phyloP scores from a whole-genome alignment of 2,888 invertebrate species.

The Cheilosia grossa region DNA sequence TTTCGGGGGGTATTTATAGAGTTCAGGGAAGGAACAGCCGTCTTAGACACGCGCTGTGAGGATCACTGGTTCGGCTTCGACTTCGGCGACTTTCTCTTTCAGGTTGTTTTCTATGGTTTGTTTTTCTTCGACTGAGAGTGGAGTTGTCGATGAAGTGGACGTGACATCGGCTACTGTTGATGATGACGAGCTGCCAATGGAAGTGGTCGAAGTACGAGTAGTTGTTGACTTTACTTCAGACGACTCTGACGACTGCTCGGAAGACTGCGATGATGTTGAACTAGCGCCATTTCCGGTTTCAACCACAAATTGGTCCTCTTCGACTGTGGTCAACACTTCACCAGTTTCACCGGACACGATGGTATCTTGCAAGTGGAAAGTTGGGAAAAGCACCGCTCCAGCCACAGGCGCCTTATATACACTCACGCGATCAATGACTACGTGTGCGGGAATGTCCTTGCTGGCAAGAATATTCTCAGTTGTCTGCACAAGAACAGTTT shows the following conservation, averaged over 20 bases:
- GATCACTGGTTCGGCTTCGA: slow-evolving; percentile 82
- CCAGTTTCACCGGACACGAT: slow-evolving; percentile 4
- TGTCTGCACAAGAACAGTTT: slow-evolving; percentile 77
- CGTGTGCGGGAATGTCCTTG: slow-evolving; percentile 77
- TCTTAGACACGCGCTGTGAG: slow-evolving; percentile 81
- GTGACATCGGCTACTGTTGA: background rate
- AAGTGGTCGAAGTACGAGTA: background rate
- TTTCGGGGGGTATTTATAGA: slow-evolving; percentile 38
- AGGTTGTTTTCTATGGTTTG: slow-evolving; percentile 80
- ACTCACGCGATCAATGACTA: slow-evolving; percentile 80
- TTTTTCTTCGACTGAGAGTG: slow-evolving; percentile 77
- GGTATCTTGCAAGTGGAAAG: slow-evolving; percentile 71
- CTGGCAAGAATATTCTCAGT: slow-evolving; percentile 77
- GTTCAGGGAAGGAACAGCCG: background rate
- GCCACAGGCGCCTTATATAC: slow-evolving; percentile 63
- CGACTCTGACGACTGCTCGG: slow-evolving; percentile 4
- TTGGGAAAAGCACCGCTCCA: slow-evolving; percentile 47
- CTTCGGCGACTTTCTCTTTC: slow-evolving; percentile 82
- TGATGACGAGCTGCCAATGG: background rate
- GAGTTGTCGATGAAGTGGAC: slow-evolving; percentile 70
- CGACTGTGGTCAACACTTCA: too few species aligned
- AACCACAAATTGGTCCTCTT: slow-evolving; percentile 1
- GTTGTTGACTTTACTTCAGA: slow-evolving; percentile 2
- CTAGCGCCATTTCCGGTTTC: background rate
- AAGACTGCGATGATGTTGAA: slow-evolving; percentile 19